phyloP scores from a whole-genome alignment of 2,797 vertebrate species.

The Bradypus variegatus region DNA sequence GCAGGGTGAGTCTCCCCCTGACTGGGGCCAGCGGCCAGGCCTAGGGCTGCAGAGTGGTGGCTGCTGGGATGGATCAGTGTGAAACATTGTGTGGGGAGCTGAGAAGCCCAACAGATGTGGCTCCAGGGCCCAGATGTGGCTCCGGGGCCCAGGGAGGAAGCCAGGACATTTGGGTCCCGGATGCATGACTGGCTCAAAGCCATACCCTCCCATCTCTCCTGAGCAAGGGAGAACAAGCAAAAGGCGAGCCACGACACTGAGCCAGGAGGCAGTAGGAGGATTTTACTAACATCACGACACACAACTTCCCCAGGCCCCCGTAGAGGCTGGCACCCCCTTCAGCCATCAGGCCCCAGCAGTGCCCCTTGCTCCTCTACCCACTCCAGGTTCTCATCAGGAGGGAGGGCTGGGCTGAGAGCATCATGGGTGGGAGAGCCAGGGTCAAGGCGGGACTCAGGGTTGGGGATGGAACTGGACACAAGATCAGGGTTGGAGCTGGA shows the following conservation, averaged over 20 bases:
- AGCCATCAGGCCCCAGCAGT: conserved; percentile 53
- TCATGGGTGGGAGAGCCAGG: not conserved
- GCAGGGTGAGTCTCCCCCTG: not conserved
- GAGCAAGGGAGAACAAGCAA: not conserved
- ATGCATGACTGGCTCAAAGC: not conserved
- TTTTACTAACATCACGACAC: conserved; percentile 62
- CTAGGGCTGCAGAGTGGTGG: not conserved
- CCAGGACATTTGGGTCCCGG: not conserved
- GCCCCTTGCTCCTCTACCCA: conserved; percentile 42
- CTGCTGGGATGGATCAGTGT: too few species aligned
- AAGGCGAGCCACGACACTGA: conserved; percentile 39
- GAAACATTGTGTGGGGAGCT: not conserved
- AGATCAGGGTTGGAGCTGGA: not conserved
- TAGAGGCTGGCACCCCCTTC: not conserved
- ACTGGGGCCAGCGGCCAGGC: not conserved
- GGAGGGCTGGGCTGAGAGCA: conserved; percentile 11
- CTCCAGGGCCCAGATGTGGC: too few species aligned
- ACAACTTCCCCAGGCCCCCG: conserved; percentile 24
- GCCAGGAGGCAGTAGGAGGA: conserved; percentile 44
- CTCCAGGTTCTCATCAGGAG: not conserved
- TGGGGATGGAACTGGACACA: not conserved
- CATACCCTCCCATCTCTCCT: not conserved
- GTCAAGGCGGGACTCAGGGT: not conserved
- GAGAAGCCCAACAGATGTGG: not conserved
- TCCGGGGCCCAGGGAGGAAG: not conserved